Conservation (phyloP, 2,888 invertebrate genomes). For the Cheiracanthium punctorium region DNA sequence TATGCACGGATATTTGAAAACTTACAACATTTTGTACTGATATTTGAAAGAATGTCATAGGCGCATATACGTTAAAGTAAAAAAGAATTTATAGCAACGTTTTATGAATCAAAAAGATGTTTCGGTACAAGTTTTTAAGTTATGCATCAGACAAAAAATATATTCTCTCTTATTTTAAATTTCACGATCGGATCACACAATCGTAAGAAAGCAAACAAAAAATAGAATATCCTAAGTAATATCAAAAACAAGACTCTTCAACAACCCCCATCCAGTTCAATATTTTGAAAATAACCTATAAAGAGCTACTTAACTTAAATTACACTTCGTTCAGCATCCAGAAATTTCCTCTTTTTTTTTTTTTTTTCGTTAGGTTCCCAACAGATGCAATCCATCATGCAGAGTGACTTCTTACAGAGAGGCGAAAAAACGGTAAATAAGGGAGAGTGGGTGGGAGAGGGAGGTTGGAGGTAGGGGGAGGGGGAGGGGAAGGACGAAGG, state of each 20-base stretch:
- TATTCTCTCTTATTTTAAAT: too few species aligned
- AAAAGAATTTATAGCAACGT: too few species aligned
- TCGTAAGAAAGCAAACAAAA: too few species aligned
- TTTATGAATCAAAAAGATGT: too few species aligned
- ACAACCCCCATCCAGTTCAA: neutral
- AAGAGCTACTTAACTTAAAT: neutral
- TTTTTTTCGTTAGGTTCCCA: neutral
- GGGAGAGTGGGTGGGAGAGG: neutral
- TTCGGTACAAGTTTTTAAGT: too few species aligned
- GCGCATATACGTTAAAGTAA: too few species aligned
- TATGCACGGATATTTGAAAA: too few species aligned
- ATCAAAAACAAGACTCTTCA: neutral
- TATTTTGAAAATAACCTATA: neutral
- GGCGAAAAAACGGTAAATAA: neutral
- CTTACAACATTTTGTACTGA: too few species aligned
- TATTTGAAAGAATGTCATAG: too few species aligned
- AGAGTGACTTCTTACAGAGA: neutral
- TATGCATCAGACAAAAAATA: too few species aligned
- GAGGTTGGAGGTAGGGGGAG: neutral
- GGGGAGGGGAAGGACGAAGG: neutral
- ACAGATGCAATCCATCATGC: slow-evolving; percentile 1
- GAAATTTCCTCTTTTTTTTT: neutral
- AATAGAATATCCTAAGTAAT: too few species aligned
- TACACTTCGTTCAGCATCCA: neutral
- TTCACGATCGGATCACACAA: too few species aligned